These are phyloP conservation scores for Halictus quadricinctus DNA, from an alignment of 2,888 invertebrate species.

Conservation along the genomic window DNA sequence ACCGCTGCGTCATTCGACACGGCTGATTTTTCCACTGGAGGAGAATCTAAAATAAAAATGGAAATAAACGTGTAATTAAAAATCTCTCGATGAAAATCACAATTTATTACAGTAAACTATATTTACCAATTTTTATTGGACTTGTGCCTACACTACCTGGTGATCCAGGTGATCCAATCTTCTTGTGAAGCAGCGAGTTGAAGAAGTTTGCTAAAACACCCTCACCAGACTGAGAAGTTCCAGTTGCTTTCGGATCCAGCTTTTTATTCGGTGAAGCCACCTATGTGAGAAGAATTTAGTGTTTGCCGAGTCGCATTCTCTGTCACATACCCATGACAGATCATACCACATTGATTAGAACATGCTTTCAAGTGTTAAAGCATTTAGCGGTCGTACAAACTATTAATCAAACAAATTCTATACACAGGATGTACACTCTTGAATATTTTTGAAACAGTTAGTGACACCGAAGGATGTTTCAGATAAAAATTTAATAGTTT, in stretches of 20 bases:
- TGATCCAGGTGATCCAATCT: constrained; percentile 88
- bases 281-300: constrained; percentile 69
- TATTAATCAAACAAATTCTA: constrained; percentile 29
- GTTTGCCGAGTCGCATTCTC: constrained; percentile 26
- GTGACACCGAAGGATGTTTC: not conserved
- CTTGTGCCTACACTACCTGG: constrained; percentile 82
- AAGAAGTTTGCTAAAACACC: constrained; percentile 99
- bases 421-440: not conserved
- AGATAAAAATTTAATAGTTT: not conserved
- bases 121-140: constrained; percentile 75
- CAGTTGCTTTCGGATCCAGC: constrained; percentile 84
- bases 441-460: not conserved
- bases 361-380: constrained; percentile 76
- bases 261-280: constrained; percentile 87
- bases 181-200: constrained; percentile 97
- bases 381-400: constrained; percentile 43
- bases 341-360: constrained; percentile 79
- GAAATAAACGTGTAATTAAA: not conserved
- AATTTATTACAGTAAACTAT: constrained; percentile 2
- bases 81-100: constrained; percentile 20
- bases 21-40: constrained; percentile 87
- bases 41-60: constrained; percentile 70
- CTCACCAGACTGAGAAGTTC: constrained; percentile 91
- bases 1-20: constrained; percentile 96
- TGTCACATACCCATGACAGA: constrained; percentile 54